Base-by-base conservation (phyloP, 1,140 invertebrate genomes). In the Phenacoccus solenopsis region DNA sequence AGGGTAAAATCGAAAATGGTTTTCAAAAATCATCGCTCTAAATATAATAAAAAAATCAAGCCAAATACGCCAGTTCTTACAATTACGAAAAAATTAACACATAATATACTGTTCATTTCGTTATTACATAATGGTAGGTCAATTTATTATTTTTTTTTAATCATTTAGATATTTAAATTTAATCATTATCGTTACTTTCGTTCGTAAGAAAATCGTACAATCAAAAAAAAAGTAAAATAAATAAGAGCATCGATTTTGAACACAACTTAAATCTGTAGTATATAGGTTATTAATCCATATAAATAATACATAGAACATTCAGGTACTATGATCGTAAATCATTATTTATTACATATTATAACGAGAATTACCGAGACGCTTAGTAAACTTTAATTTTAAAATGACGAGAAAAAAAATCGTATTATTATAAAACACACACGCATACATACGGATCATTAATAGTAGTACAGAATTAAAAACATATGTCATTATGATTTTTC, bases 281-380 rank as follows among this genome's bases (percentile, higher is more conserved):
- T 10, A 16, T 49, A 49, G 20, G 13, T 49, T 49, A 49, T 16
- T 49, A 16, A 16, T 16, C 12, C 5, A 49, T n/a, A 49, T 49
- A 49, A 49, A 49, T 49, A 49, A 49, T 49, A 49, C 38, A 49
- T 49, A 49, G 38, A 49, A 49, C 38, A 49, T 49, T 49, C 38
- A 49, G 38, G 38, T 49, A 49, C 38, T 49, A 49, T 49, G 38
- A 49, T 49, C 38, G 38, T 49, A 49, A 16, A 49, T 49, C 38
- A 49, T 49, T 49, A 49, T 49, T 49, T 49, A 49, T 32, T 16
- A 49, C 16, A 49, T 49, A 49, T 16, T 49, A 49, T 49, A 16
- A 49, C 38, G 38, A 49, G 38, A 49, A 16, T 49, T 49, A 49
- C 38, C 38, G 38, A 49, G 20, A 49, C 38, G 38, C 38, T 49